Conservation (phyloP, 2,113 vertebrate species). For the Sebastes schlegelii region DNA sequence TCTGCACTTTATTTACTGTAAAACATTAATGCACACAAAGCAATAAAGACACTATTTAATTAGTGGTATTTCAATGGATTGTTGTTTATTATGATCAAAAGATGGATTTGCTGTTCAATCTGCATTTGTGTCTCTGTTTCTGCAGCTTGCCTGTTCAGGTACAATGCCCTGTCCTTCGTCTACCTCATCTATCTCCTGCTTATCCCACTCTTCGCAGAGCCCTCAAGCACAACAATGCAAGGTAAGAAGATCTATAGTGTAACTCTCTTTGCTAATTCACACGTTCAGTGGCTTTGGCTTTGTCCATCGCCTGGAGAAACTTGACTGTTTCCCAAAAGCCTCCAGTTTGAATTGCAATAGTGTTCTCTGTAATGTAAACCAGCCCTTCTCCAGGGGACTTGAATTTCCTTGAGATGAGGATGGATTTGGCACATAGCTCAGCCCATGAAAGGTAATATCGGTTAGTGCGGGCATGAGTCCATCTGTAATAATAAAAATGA, state of each 20-base stretch:
- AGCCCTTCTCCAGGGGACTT: conserved; percentile 50
- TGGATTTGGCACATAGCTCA: conserved; percentile 53
- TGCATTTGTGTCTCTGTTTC: conserved; percentile 40
- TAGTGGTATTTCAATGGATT: not conserved
- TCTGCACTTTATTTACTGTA: conserved; percentile 13
- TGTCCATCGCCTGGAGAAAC: conserved; percentile 2
- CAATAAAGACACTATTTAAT: not conserved
- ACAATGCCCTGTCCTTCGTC: conserved; percentile 97
- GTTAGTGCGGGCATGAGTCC: conserved; percentile 35
- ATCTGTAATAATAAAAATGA: conserved; percentile 64
- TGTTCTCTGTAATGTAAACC: conserved; percentile 64
- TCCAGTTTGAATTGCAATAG: conserved; percentile 46
- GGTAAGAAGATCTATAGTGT: conserved; percentile 87
- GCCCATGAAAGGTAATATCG: conserved; percentile 62
- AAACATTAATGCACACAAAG: not conserved
- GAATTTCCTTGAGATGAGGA: conserved; percentile 61
- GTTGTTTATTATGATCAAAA: not conserved
- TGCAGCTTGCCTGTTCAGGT: conserved; percentile 96
- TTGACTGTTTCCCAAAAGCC: conserved; percentile 16
- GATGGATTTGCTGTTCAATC: conserved; percentile 2
- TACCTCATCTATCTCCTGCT: conserved; percentile 99
- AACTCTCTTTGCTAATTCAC: conserved; percentile 3
- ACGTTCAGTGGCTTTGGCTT: not conserved
- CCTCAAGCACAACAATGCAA: conserved; percentile 94
- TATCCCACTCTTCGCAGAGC: conserved; percentile 95